A percentile compares a stretch with the other conserved stretches of the same genome.
phyloP scores from a whole-genome alignment of 2,113 vertebrate species.

The Campylomormyrus tamandua region DNA sequence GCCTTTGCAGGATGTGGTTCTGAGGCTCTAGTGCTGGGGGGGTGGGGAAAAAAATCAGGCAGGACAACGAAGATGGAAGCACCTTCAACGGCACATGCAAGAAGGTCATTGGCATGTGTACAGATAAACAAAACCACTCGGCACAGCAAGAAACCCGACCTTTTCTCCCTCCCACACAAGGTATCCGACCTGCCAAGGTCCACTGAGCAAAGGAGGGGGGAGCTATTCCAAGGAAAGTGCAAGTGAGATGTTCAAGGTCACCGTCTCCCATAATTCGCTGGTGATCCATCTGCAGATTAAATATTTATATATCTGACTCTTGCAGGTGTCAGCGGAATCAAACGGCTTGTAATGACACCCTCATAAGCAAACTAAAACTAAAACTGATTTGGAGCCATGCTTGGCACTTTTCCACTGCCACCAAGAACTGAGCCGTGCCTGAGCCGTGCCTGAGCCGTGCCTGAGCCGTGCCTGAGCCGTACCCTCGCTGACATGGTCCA shows the following conservation, averaged over 20 bases:
- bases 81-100: neutral
- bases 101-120: constrained; percentile 4
- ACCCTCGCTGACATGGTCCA: neutral
- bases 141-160: constrained; percentile 9
- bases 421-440: neutral
- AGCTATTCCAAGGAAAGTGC: neutral
- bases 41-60: neutral
- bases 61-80: neutral
- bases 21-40: neutral
- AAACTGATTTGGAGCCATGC: neutral
- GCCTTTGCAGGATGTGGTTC: neutral
- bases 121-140: neutral
- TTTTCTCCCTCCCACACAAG: constrained; percentile 7
- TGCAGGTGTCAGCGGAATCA: neutral
- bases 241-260: neutral
- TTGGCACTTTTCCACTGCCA: neutral
- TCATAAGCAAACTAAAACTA: neutral
- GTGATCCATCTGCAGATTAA: neutral
- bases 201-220: neutral
- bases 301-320: neutral
- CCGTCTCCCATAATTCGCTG: neutral
- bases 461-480: neutral
- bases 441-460: neutral
- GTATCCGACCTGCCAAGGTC: neutral
- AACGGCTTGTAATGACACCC: neutral